Evolutionary conservation across 2,113 vertebrate species (phyloP).

Genomic region (cat (Felis catus)): DNA sequence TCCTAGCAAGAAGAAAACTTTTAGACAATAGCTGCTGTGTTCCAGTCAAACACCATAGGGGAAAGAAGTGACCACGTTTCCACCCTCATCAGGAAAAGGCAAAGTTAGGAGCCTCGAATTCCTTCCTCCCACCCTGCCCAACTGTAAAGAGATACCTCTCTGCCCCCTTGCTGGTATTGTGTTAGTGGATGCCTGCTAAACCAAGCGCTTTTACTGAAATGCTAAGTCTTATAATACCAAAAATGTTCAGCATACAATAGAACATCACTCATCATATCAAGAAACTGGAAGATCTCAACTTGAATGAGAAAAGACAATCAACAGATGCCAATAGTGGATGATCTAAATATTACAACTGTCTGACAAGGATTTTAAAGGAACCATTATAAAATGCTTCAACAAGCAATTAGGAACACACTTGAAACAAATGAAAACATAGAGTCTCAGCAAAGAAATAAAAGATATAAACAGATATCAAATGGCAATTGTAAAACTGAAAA

Average conservation of each 20-base stretch:
- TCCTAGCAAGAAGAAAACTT: neutral
- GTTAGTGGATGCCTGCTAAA: neutral
- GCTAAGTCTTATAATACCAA: neutral
- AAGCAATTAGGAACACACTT: neutral
- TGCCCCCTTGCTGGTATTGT: neutral
- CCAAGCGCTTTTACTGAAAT: neutral
- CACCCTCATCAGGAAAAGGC: neutral
- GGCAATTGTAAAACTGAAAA: conserved; percentile 24
- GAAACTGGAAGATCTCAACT: neutral
- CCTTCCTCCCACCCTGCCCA: neutral
- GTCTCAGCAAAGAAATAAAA: neutral
- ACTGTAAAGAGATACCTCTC: no score
- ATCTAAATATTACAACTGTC: neutral
- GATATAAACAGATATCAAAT: neutral
- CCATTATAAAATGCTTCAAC: neutral
- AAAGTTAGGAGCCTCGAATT: neutral
- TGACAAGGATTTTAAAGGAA: neutral
- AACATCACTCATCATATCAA: neutral
- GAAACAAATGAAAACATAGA: neutral
- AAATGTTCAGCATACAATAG: neutral
- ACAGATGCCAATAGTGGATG: neutral
- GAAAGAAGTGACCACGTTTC: no score
- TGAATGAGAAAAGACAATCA: neutral
- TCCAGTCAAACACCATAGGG: neutral
- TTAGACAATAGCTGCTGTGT: neutral